Evolutionary conservation across 2,797 vertebrate species (phyloP), one percentile per base, ranked within the genome.

Genomic region (Odontamblyopus lacepedii): DNA sequence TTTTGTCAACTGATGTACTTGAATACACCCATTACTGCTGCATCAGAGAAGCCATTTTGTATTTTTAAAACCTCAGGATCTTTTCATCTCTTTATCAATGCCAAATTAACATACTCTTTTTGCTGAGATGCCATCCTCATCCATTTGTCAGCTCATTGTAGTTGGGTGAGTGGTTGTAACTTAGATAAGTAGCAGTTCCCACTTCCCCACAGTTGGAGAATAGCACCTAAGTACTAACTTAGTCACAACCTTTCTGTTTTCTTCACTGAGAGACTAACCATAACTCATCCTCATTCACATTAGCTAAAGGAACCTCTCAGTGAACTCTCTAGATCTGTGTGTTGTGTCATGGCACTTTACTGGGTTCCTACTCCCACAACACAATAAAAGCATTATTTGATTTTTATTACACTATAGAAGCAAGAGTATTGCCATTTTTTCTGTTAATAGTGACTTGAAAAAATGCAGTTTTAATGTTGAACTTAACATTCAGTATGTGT

Each of bases 101-200:
- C 38, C 61, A 80, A 65, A 75, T 65, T 77, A 1, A 72, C 53
- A 69, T 72, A 88, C 74, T 64, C 48, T 66, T 18, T 75, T 74
- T 85, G 67, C 80, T 78, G 81, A 82, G 86, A 87, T 69, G 75
- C 74, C 81, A 68, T 71, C 87, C 61, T 84, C 85, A 78, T 50
- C 76, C 68, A 75, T 68, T 60, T 75, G 78, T 55, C 82, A 61
- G 82, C 71, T 75, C 78, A 69, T 26, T 82, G 57, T 87, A 71
- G 76, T 70, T 84, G 83, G 89, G 87, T 91, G 88, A 92, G 90
- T 85, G 68, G 67, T 64, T 78, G 59, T 70, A 66, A 66, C 7
- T 29, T 66, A 44, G 64, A 70, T 70, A 77, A 27, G 50, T 26
- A 73, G 63, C 78, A 56, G 50, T 64, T 44, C 51, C 29, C 74